Base-by-base conservation (phyloP, 2,113 vertebrate species). In the Oostethus manadensis region DNA sequence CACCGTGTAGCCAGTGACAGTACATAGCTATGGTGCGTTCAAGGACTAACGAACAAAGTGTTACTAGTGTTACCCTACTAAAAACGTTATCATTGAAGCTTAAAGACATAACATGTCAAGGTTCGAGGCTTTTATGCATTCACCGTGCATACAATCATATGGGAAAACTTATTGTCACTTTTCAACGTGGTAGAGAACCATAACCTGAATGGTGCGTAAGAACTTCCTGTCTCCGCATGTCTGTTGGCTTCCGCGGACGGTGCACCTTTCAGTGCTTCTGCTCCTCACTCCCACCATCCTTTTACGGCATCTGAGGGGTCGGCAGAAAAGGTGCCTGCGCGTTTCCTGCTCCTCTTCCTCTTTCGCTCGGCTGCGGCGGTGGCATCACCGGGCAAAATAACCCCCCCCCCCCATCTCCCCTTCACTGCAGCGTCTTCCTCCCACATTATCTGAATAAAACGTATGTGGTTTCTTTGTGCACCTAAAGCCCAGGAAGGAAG, bases 401-500 rank as follows among this genome's bases (percentile, higher is more conserved):
- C 14, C 29, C 14, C 20, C 35, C 50, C 14, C 29, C 14, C 20
- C 35, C 50, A 64, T 53, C 55, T 53, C 9, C 11, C 58, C 64
- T n/a, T 11, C 42, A 45, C 8, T 20, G 8, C 26, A n/a, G 35
- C 23, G 11, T 13, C 43, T 50, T 38, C 35, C 48, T 60, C 64
- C 61, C 56, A n/a, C 58, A 74, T 63, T 66, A 72, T 78, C 68
- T 66, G 56, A 80, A 60, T 62, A 47, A 71, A 73, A 77, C 65
- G 56, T 66, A 50, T 51, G 43, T 75, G 76, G 74, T 59, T 17
- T 4, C 46, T 78, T 65, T 61, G 64, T 64, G 58, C 59, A 71
- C 60, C 57, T 47, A 68, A 63, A 73, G 67, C 57, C 38, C 70
- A 77, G 81, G 76, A 77, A 77, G 83, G 80, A 84, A 78, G 60